Evolutionary conservation across 2,888 invertebrate genomes (phyloP).

Genomic region (Diaphora mendica): DNA sequence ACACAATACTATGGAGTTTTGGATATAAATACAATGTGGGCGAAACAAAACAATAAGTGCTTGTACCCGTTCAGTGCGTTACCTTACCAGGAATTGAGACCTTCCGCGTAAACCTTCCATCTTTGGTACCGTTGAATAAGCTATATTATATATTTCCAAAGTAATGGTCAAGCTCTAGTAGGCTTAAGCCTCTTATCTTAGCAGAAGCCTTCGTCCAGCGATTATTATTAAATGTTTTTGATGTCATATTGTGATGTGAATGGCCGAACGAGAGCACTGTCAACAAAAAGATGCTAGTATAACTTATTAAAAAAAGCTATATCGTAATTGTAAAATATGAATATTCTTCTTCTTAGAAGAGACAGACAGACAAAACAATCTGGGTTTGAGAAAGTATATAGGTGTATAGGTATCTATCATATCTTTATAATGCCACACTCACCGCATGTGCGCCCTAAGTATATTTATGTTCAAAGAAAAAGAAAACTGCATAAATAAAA

Average conservation of each 20-base stretch:
- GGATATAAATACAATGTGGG: constrained; percentile 45
- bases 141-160: constrained; percentile 6
- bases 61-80: constrained; percentile 24
- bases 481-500: too few relatives aligned
- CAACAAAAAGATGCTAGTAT: neutral
- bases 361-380: too few relatives aligned
- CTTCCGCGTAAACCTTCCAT: constrained; percentile 18
- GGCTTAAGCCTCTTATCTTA: too few relatives aligned
- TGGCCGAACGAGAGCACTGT: neutral
- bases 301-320: neutral
- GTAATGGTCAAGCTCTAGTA: neutral
- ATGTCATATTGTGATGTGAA: neutral
- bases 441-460: too few relatives aligned
- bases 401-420: too few relatives aligned
- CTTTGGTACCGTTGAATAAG: constrained; percentile 21
- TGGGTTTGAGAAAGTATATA: too few relatives aligned
- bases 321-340: neutral
- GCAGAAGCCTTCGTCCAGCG: too few relatives aligned
- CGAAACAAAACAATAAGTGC: constrained; percentile 44
- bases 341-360: too few relatives aligned
- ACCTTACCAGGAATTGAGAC: constrained; percentile 25
- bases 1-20: constrained; percentile 36
- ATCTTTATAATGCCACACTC: too few relatives aligned
- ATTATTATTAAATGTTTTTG: too few relatives aligned
- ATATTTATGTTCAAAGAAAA: too few relatives aligned